Evolutionary conservation across 2,113 vertebrate genomes (phyloP).

Genomic region (Pteronura brasiliensis): DNA sequence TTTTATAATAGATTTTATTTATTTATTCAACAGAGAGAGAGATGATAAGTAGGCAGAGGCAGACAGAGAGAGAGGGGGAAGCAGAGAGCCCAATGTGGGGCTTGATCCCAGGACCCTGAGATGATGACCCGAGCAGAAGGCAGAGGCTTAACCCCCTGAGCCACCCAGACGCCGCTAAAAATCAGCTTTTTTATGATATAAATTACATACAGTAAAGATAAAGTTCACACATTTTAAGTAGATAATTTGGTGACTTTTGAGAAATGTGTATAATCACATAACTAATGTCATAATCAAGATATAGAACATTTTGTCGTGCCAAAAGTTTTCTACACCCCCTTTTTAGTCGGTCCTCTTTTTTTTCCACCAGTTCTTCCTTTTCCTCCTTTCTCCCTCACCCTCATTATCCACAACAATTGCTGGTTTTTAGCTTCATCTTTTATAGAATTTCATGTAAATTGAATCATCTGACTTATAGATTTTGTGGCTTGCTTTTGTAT

Average conservation of each 20-base stretch:
- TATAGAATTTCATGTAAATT: not conserved
- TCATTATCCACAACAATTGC: not conserved
- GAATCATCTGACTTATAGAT: not conserved
- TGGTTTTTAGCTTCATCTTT: not conserved
- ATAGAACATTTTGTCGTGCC: not conserved
- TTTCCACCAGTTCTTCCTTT: no score
- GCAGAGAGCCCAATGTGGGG: no score
- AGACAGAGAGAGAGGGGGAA: no score
- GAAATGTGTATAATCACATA: not conserved
- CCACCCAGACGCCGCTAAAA: not conserved
- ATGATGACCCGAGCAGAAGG: no score
- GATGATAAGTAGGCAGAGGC: no score
- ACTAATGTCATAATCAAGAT: not conserved
- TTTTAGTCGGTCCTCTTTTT: not conserved
- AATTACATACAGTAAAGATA: not conserved
- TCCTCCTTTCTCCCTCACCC: not conserved
- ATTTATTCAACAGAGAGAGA: no score
- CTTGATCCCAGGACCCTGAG: no score
- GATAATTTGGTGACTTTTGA: slow-evolving; percentile 27
- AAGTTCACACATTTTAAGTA: not conserved
- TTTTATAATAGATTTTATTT: not conserved
- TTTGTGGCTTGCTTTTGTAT: not conserved
- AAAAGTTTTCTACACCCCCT: not conserved
- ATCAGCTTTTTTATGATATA: not conserved
- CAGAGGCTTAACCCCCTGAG: no score